Evolutionary conservation across 2,113 vertebrate genomes (phyloP), one percentile per base, ranked within the genome.

Genomic region (Ochotona princeps): DNA sequence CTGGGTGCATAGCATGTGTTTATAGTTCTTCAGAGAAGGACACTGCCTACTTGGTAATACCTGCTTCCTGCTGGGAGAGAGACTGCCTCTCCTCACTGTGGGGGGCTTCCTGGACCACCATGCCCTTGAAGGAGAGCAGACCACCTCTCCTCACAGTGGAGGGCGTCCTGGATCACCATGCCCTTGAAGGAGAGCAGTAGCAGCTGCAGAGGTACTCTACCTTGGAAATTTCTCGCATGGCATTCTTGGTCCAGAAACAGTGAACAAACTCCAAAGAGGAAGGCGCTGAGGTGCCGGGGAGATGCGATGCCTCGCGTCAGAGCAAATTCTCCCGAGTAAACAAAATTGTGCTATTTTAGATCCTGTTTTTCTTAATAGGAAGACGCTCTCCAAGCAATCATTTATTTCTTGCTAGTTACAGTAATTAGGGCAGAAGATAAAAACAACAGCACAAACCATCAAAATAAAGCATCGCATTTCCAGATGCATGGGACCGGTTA

Each of bases 391-490:
- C 35, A 2, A 13, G n/a, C 17, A 74, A 70, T 81, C 11, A 25
- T 87, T 73, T 86, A 49, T 79, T 87, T 91, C 75, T 72, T 87
- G n/a, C 87, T 84, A 70, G 28, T 21, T 54, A 2, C 17, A 51
- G n/a, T 74, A 26, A 11, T 9, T 84, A 87, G 82, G 15, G 11
- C 67, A 69, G 51, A 78, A 35, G 10, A 83, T 76, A 38, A 73
- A 92, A 91, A 74, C 32, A 80, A 25, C 5, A 83, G 26, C 5
- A 63, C 30, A 73, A 66, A 51, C 5, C 54, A 32, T 32, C 57
- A 65, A 66, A 78, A 47, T 81, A 51, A 91, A 94, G 75, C 14
- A 79, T 28, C 81, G 44, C 8, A 44, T 75, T 90, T 91, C 82
- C 18, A 73, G 69, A 49, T 65, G 54, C 13, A 25, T 44, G 70